Conservation (phyloP, 2,888 invertebrate species). For the Galerucella nymphaeae region DNA sequence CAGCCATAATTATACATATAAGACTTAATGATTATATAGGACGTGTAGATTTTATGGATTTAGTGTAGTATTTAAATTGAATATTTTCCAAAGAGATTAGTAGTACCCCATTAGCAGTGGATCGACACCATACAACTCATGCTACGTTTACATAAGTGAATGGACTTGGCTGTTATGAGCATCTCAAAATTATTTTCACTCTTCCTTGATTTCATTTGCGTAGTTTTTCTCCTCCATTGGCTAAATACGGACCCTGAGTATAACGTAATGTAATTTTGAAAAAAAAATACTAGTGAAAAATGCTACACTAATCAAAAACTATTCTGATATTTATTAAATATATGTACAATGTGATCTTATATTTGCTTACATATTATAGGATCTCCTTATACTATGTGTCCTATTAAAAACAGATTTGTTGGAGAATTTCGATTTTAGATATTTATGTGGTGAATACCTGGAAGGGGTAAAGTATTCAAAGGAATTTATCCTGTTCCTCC, state of each 20-base stretch:
- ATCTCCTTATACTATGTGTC: neutral
- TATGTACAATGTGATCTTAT: constrained; percentile 11
- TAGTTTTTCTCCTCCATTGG: too few relatives aligned
- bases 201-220: too few relatives aligned
- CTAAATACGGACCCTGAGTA: too few relatives aligned
- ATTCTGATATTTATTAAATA: constrained; percentile 21
- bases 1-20: constrained; percentile 16
- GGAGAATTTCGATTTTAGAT: constrained; percentile 3
- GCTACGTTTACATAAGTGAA: too few relatives aligned
- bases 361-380: constrained; percentile 16
- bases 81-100: neutral
- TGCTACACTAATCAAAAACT: constrained; percentile 12
- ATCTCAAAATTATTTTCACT: too few relatives aligned
- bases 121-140: too few relatives aligned
- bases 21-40: constrained; percentile 12
- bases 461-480: neutral
- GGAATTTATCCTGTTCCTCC: neutral
- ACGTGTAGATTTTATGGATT: constrained; percentile 9
- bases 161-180: too few relatives aligned
- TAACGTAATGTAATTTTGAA: too few relatives aligned
- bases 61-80: constrained; percentile 1
- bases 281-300: neutral
- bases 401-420: constrained; percentile 1
- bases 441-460: neutral
- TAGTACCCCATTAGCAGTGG: too few relatives aligned